Conservation (phyloP, 2,797 vertebrate species). For the Melanotaenia trifasciata region DNA sequence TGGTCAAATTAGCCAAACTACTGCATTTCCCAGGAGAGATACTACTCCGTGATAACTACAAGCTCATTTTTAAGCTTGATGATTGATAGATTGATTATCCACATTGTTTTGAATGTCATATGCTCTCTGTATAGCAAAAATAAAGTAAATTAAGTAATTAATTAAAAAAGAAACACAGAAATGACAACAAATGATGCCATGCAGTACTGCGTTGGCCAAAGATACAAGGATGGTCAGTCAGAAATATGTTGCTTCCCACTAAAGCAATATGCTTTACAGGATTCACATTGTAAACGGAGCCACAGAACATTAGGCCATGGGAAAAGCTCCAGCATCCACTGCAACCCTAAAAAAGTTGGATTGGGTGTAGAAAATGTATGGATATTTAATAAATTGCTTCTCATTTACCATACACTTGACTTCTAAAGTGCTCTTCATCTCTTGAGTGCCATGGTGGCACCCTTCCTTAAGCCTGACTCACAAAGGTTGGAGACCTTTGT, state of each 20-base stretch:
- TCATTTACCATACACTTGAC: not conserved
- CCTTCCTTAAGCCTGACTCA: not conserved
- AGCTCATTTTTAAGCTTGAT: not conserved
- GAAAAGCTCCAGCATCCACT: not conserved
- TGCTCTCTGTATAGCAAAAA: not conserved
- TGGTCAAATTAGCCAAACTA: slow-evolving; percentile 1
- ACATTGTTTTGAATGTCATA: not conserved
- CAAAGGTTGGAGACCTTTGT: not conserved
- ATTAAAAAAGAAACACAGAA: not conserved
- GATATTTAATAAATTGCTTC: not conserved
- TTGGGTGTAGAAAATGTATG: not conserved
- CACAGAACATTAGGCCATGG: not conserved
- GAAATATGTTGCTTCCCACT: not conserved
- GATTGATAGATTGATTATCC: not conserved
- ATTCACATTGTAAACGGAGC: too few species aligned
- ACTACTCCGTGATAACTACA: not conserved
- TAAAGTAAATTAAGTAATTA: not conserved
- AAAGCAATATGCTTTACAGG: not conserved
- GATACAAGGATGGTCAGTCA: not conserved
- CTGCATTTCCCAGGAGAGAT: not conserved
- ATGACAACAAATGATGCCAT: not conserved
- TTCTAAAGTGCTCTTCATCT: not conserved
- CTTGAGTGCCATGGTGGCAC: not conserved
- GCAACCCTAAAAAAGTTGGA: not conserved
- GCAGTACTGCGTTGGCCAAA: not conserved